Conservation (phyloP, 1,140 invertebrate species). For the Nylanderia fulva region DNA sequence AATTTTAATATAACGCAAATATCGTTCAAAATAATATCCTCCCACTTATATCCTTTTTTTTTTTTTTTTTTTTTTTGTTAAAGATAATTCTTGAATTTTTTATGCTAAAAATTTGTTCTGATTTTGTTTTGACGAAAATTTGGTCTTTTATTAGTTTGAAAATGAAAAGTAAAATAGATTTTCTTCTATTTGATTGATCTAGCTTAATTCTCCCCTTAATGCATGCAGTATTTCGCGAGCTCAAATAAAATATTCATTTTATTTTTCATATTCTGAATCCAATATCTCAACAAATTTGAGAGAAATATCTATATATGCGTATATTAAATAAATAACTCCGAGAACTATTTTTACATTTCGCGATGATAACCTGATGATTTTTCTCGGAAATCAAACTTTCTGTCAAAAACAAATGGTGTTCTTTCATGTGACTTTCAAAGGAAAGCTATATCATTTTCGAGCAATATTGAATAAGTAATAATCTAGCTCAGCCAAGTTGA, state of each 20-base stretch:
- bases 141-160: too few species aligned
- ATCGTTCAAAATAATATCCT: slow-evolving; percentile 7
- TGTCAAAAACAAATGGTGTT: neutral
- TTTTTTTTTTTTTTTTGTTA: neutral
- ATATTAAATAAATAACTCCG: slow-evolving; percentile 5
- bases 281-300: neutral
- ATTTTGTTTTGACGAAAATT: neutral
- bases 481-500: neutral
- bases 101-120: neutral
- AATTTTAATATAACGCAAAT: neutral
- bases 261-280: neutral
- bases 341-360: neutral
- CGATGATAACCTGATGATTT: neutral
- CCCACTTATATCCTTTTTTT: neutral
- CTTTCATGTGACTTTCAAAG: slow-evolving; percentile 9
- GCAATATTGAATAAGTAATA: slow-evolving; percentile 46
- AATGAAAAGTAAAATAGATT: neutral
- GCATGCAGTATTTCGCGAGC: neutral
- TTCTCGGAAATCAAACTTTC: neutral
- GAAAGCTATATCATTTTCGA: neutral
- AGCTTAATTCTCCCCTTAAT: neutral
- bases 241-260: neutral
- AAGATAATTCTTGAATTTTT: neutral
- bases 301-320: neutral
- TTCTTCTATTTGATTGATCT: neutral